These are phyloP conservation scores for Epinephelus moara DNA, from an alignment of 2,113 vertebrate genomes.

Conservation along the genomic window DNA sequence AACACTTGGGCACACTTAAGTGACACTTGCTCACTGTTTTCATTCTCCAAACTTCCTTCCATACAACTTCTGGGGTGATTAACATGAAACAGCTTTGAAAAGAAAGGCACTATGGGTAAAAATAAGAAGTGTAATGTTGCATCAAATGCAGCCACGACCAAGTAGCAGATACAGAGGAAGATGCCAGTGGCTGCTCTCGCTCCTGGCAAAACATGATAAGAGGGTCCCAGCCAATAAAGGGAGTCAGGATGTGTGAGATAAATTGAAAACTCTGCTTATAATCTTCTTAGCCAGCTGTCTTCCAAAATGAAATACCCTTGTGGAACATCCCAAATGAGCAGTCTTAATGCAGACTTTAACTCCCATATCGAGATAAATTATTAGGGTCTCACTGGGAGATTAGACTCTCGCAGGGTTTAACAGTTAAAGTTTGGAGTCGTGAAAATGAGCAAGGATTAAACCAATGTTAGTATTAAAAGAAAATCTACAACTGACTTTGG, in stretches of 20 bases:
- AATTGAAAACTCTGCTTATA: conserved; percentile 85
- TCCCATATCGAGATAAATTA: conserved; percentile 71
- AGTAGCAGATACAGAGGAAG: conserved; percentile 69
- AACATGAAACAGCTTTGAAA: conserved; percentile 12
- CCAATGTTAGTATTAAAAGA: conserved; percentile 27
- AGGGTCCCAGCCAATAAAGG: conserved; percentile 80
- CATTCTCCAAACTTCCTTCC: conserved; percentile 7
- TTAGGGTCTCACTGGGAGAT: conserved; percentile 68
- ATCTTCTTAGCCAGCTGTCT: conserved; percentile 85
- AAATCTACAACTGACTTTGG: conserved; percentile 14
- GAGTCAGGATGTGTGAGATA: conserved; percentile 83
- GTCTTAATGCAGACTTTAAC: conserved; percentile 73
- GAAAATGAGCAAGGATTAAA: conserved; percentile 52
- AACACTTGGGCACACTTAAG: background rate
- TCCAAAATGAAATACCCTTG: conserved; percentile 82
- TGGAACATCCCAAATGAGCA: conserved; percentile 79
- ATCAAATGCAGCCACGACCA: conserved; percentile 67
- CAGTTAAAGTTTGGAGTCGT: conserved; percentile 55
- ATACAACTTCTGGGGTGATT: background rate
- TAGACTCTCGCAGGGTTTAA: conserved; percentile 58
- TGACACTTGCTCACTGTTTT: background rate
- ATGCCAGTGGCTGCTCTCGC: conserved; percentile 77
- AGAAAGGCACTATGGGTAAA: conserved; percentile 38
- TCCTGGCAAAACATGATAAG: conserved; percentile 88
- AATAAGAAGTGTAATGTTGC: conserved; percentile 58